Base-by-base conservation (phyloP, 2,113 vertebrate genomes). In the Sapayoa aenigma region DNA sequence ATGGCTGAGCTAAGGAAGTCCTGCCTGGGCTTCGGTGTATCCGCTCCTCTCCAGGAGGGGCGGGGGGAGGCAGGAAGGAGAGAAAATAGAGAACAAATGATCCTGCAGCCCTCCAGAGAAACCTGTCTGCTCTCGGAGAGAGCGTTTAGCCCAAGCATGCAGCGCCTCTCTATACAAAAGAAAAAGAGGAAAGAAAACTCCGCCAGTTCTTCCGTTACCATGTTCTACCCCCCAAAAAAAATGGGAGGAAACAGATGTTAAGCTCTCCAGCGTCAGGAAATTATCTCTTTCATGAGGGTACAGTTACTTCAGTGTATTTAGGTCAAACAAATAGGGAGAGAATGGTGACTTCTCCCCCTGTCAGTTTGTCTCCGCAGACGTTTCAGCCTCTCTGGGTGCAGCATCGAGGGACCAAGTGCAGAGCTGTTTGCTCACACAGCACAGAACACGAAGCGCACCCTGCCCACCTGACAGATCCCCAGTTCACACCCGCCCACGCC, bases 221-320 rank as follows among this genome's bases (percentile, higher is more conserved):
- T 91, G 93, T 92, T 89, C 87, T 73, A 93, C 82, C 81, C 84
- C 56, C 0, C 1, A 52, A 85, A 95, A 96, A 94, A 97, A 97
- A 96, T 94, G 76, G 87, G 95, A 97, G 97, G 97, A 97, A 97
- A 97, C 97, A 97, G 97, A 97, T 97, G 97, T 95, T 94, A 76
- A 89, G 96, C 73, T 94, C 87, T 95, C 85, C 80, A 95, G 82
- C 8, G 2, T 86, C 95, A 96, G 94, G 95, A 96, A 97, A 95
- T 95, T 94, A 93, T 96, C 95, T 96, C 79, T 97, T 96, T 92
- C 95, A 95, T 92, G 86, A 87, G 89, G 84, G 93, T 93, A 76
- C 62, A 62, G 90, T 87, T 95, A 87, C 94, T 90, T 92, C 90
- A 67, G 65, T 58, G 79, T 92, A 94, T 94, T 87, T 94, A 87